Conservation (phyloP, 2,888 invertebrate species). For the Scaptomyza flava region DNA sequence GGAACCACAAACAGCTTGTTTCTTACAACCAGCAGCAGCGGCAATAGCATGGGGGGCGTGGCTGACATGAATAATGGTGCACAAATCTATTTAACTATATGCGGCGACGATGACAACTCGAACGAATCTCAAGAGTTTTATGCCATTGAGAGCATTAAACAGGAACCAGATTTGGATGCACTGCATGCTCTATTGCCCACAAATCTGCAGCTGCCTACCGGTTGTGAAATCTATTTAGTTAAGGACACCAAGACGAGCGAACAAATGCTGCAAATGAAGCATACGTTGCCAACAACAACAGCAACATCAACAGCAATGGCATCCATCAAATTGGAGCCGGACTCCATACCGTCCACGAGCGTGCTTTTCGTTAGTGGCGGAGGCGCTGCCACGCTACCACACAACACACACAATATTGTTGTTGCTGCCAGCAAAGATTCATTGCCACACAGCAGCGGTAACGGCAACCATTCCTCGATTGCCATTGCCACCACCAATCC, state of each 20-base stretch:
- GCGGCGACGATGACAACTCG: constrained; percentile 76
- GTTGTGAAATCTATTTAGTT: constrained; percentile 82
- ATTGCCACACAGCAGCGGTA: constrained; percentile 3
- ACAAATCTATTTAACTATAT: constrained; percentile 75
- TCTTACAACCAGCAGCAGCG: constrained; percentile 34
- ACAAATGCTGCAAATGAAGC: constrained; percentile 24
- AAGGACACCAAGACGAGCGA: constrained; percentile 62
- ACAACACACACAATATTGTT: constrained; percentile 32
- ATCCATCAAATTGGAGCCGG: constrained; percentile 68
- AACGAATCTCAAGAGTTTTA: constrained; percentile 78
- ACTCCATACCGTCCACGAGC: constrained; percentile 49
- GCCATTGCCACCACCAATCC: constrained; percentile 2
- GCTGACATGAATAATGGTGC: constrained; percentile 51
- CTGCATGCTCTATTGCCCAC: constrained; percentile 68
- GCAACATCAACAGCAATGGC: constrained; percentile 34
- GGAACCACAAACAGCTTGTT: constrained; percentile 40
- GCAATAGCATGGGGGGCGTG: constrained; percentile 27
- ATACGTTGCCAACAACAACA: constrained; percentile 18
- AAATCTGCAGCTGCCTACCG: constrained; percentile 75
- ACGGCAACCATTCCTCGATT: constrained; percentile 19
- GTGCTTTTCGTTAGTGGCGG: constrained; percentile 36
- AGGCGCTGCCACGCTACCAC: constrained; percentile 2
- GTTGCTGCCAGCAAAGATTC: constrained; percentile 27
- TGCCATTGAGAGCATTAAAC: constrained; percentile 74
- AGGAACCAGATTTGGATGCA: constrained; percentile 74